phyloP scores from a whole-genome alignment of 2,113 vertebrate species.

The Morone saxatilis region DNA sequence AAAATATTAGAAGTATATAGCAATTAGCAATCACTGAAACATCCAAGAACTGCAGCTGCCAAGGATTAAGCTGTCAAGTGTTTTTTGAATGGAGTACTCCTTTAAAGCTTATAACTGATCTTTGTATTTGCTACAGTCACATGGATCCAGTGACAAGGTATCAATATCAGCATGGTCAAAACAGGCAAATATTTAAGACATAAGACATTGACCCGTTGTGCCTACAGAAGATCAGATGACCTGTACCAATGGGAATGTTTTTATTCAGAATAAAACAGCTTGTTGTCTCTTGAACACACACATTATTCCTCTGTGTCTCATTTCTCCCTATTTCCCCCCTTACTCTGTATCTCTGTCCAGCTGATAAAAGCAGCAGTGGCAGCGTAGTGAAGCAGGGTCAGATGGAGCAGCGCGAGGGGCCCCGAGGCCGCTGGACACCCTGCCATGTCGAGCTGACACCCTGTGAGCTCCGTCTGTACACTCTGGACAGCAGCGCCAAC shows the following conservation, averaged over 20 bases:
- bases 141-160: background rate
- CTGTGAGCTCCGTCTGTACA: conserved; percentile 91
- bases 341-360: conserved; percentile 74
- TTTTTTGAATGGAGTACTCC: background rate
- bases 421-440: conserved; percentile 90
- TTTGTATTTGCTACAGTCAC: background rate
- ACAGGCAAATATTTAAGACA: background rate
- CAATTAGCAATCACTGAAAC: background rate
- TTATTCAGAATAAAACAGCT: background rate
- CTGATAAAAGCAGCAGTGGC: conserved; percentile 85
- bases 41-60: background rate
- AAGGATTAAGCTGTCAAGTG: background rate
- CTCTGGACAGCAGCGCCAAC: conserved; percentile 92
- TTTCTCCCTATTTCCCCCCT: background rate
- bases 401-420: conserved; percentile 90
- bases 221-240: background rate
- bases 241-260: background rate
- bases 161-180: background rate
- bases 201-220: background rate
- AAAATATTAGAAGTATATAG: background rate
- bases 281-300: background rate
- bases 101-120: background rate
- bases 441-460: conserved; percentile 94
- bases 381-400: conserved; percentile 93
- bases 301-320: background rate